Base-by-base conservation (phyloP, 2,113 vertebrate species). In the Nettapus auritus region DNA sequence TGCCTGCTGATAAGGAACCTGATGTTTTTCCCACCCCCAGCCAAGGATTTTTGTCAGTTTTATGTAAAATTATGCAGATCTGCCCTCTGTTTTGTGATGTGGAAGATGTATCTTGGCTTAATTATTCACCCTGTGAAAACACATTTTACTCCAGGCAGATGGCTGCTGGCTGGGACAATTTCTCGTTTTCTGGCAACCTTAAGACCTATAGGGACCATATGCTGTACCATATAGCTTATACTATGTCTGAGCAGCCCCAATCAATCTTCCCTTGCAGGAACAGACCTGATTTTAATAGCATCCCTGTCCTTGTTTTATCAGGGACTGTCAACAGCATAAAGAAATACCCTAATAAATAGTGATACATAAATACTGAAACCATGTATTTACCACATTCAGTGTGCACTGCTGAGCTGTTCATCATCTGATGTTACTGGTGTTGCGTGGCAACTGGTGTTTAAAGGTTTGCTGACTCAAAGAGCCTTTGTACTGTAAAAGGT, bases 311-410 rank as follows among this genome's bases (percentile, higher is more conserved):
- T 85, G 85, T 91, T 89, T 89, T 91, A 81, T 81, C 67, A 48
- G 36, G 34, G 66, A 10, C 48, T 82, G 86, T 64, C 93, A 95
- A 34, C 77, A 67, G 48, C 63, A 29, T 64, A 62, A 83, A 92
- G 82, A 69, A 86, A 93, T 85, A 42, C 62, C 82, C 89, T 90
- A 71, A 94, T 95, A 89, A 96, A 94, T 60, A 89, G 78, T 21
- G 52, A 85, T 46, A 36, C 76, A 70, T 84, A 90, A 91, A 92
- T 42, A 59, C 52, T 36, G 70, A 66, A 86, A 81, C 66, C 69
- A 57, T n/a, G 70, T 64, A 63, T 87, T 86, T 81, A 53, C 78
- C 70, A 56, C 62, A 46, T 26, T 44, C 40, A 1, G 78, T 25
- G 86, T 17, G 4, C 81, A n/a, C 82, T 67, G 81, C 68, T 67